These are phyloP conservation scores for Geodia barretti DNA, from an alignment of 37 sponge, comb jelly and placozoan species.

Conservation along the genomic window DNA sequence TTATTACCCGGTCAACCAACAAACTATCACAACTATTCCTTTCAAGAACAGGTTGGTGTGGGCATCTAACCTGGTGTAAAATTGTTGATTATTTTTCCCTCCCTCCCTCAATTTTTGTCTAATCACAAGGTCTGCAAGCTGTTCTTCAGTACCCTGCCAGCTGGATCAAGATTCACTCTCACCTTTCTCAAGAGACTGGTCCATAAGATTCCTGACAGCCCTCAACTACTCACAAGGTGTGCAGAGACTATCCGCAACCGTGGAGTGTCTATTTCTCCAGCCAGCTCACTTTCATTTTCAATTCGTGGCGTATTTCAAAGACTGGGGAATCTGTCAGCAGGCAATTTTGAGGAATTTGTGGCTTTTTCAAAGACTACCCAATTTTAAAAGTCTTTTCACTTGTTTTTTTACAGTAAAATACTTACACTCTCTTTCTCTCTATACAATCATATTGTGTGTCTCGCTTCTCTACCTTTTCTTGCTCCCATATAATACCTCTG, in stretches of 20 bases:
- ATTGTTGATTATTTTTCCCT: not conserved
- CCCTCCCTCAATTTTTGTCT: constrained; percentile 3
- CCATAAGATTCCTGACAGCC: not conserved
- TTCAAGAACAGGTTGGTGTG: constrained; percentile 36
- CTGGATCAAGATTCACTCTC: not conserved
- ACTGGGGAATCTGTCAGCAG: too few relatives aligned
- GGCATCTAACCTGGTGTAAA: not conserved
- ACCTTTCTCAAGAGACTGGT: not conserved
- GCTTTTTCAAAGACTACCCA: too few relatives aligned
- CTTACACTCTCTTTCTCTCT: not conserved
- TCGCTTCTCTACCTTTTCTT: not conserved
- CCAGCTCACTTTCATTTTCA: too few relatives aligned
- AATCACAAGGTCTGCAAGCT: constrained; percentile 11
- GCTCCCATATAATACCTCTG: not conserved
- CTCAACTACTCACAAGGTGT: not conserved
- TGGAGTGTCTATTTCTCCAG: too few relatives aligned
- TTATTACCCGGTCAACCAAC: not conserved
- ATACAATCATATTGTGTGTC: not conserved
- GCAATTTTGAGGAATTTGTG: too few relatives aligned
- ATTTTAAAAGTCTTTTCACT: not conserved
- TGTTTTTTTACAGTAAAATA: not conserved
- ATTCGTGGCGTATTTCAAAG: too few relatives aligned
- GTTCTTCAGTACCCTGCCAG: not conserved
- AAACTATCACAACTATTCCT: constrained; percentile 26
- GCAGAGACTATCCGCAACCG: too few relatives aligned